Evolutionary conservation across 2,888 invertebrate species (phyloP).

Genomic region (Tuta absoluta): DNA sequence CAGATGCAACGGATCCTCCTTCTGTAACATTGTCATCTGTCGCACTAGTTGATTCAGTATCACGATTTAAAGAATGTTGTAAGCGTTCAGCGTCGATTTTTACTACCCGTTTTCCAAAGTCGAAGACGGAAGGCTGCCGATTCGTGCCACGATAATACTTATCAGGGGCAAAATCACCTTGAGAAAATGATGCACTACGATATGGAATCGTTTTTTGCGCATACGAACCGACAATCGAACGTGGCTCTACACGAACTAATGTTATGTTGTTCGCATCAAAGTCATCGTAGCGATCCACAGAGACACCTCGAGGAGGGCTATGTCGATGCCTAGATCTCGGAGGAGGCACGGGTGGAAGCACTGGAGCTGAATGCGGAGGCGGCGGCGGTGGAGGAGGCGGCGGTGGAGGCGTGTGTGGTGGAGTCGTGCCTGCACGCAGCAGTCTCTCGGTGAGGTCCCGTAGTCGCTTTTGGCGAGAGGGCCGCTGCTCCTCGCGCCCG

Average conservation of each 20-base stretch:
- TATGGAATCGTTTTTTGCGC: slow-evolving; percentile 86
- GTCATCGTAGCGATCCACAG: slow-evolving; percentile 71
- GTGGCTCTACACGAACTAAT: slow-evolving; percentile 81
- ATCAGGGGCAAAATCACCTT: slow-evolving; percentile 88
- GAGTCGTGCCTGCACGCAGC: slow-evolving; percentile 75
- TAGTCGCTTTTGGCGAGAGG: slow-evolving; percentile 84
- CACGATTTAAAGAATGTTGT: slow-evolving; percentile 53
- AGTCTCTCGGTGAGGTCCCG: slow-evolving; percentile 91
- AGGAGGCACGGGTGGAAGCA: slow-evolving; percentile 80
- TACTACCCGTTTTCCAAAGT: slow-evolving; percentile 64
- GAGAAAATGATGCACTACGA: slow-evolving; percentile 93
- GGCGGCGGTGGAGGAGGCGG: slow-evolving; percentile 66
- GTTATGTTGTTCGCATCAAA: slow-evolving; percentile 76
- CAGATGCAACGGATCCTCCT: slow-evolving; percentile 79
- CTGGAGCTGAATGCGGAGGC: slow-evolving; percentile 77
- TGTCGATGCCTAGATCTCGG: slow-evolving; percentile 77
- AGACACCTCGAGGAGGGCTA: slow-evolving; percentile 74
- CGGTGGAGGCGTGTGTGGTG: slow-evolving; percentile 46
- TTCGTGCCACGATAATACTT: slow-evolving; percentile 65
- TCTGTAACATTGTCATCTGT: slow-evolving; percentile 68
- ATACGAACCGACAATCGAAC: slow-evolving; percentile 82
- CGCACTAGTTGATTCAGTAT: slow-evolving; percentile 59
- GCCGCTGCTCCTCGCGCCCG: slow-evolving; percentile 76
- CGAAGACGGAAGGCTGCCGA: slow-evolving; percentile 67
- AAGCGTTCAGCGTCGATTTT: slow-evolving; percentile 48